phyloP scores from a whole-genome alignment of 2,113 vertebrate species.

The Perca flavescens region DNA sequence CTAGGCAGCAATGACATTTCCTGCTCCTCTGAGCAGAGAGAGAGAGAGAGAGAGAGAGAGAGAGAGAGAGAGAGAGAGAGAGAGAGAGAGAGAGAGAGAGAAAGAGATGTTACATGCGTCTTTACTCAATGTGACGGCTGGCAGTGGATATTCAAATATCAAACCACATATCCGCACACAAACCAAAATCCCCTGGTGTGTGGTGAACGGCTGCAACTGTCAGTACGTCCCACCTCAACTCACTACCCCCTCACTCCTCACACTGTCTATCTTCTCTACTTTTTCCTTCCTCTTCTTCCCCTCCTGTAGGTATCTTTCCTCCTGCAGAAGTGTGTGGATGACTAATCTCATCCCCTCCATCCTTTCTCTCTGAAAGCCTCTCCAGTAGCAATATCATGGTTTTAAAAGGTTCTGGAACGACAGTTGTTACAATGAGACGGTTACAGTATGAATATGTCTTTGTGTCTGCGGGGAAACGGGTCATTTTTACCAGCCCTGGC shows the following conservation, averaged over 20 bases:
- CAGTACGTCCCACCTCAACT: constrained; percentile 30
- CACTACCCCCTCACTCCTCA: constrained; percentile 30
- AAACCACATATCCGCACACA: constrained; percentile 4
- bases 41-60: constrained; percentile 4
- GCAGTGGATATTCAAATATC: constrained; percentile 69
- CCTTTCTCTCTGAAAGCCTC: constrained; percentile 31
- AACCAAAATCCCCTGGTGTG: constrained; percentile 39
- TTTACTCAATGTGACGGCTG: constrained; percentile 51
- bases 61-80: background rate
- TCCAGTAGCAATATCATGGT: background rate
- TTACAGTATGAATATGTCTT: constrained; percentile 44
- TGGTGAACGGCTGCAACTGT: constrained; percentile 59
- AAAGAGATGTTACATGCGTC: constrained; percentile 43
- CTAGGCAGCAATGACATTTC: constrained; percentile 69
- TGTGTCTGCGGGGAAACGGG: constrained; percentile 50
- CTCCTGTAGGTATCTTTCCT: constrained; percentile 13
- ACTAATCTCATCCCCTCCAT: constrained; percentile 32
- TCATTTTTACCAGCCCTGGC: constrained; percentile 44
- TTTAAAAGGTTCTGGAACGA: constrained; percentile 31
- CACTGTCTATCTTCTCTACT: background rate
- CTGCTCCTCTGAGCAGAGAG: constrained; percentile 32
- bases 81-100: too few species aligned
- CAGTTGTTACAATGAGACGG: constrained; percentile 47
- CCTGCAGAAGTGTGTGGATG: constrained; percentile 1
- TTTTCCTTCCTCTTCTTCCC: background rate